Evolutionary conservation across 2,888 invertebrate genomes (phyloP), one percentile per base, ranked within the genome.

Genomic region (Agonopterix arenella): DNA sequence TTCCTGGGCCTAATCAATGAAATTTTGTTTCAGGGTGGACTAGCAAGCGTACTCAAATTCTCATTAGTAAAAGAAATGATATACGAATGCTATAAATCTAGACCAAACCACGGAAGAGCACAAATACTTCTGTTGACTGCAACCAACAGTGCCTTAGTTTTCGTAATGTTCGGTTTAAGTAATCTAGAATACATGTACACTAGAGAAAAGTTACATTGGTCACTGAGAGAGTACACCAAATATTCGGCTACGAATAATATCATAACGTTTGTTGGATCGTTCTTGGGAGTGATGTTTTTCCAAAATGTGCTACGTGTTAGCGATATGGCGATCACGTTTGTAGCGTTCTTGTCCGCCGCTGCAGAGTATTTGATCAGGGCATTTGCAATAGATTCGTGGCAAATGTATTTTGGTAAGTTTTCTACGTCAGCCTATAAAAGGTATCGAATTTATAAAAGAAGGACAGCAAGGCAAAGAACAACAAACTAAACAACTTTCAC

Each of bases 181-280:
- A 64, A 76, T 8, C 80, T 94, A n/a, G 89, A 90, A 46, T 94
- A 92, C 64, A 63, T 93, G 59, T 95, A 93, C 61, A 74, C 91
- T 5, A 90, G 93, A 54, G 85, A 90, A 40, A 91, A 92, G 62
- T 90, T 95, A 42, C 83, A 91, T 13, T 95, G 94, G 95, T 85
- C 91, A 11, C 78, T 93, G 37, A 76, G 89, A 47, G 84, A 92
- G 36, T 94, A 88, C 60, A 93, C 93, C 0, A 74, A 84, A 38
- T 94, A 84, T 67, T 86, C 89, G 11, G 91, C 91, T 1, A 67
- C 83, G 0, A 80, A 75, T 47, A 90, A 91, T 3, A 57, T 90
- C 0, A 72, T 92, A 36, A 76, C 86, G 0, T 90, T 92, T 54
- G 40, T 90, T 10, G 93, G 93, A 0, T 88, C 91, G 0, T 71